Conservation (phyloP, 1,140 invertebrate genomes). For the Paraescarpia echinospica region DNA sequence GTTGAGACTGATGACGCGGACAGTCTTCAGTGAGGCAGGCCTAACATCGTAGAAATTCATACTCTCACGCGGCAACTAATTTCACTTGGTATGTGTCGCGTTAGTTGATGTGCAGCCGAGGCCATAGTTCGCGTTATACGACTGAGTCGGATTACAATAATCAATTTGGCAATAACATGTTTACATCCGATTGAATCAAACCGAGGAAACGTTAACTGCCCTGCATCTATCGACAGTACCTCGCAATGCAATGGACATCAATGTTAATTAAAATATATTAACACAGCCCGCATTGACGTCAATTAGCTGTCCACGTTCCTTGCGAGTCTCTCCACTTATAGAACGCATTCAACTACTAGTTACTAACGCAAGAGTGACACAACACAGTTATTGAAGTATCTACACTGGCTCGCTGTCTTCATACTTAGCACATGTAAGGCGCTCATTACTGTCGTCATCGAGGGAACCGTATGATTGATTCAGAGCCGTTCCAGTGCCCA, state of each 20-base stretch:
- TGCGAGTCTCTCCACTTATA: neutral
- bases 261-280: neutral
- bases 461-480: neutral
- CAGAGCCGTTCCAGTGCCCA: neutral
- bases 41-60: neutral
- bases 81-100: neutral
- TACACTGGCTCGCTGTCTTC: neutral
- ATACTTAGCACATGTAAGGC: neutral
- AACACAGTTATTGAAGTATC: neutral
- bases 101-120: neutral
- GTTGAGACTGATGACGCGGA: neutral
- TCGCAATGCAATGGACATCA: neutral
- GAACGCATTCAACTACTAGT: neutral
- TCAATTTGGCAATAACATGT: constrained; percentile 1
- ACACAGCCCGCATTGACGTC: neutral
- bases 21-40: neutral
- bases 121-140: neutral
- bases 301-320: neutral
- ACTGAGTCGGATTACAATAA: neutral
- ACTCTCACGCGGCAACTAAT: neutral
- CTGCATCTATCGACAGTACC: neutral
- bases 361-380: neutral
- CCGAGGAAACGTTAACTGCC: neutral
- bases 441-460: neutral
- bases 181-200: neutral